These are phyloP conservation scores for Chaenodraco wilsoni DNA, from an alignment of 2,797 vertebrate genomes.

Conservation along the genomic window DNA sequence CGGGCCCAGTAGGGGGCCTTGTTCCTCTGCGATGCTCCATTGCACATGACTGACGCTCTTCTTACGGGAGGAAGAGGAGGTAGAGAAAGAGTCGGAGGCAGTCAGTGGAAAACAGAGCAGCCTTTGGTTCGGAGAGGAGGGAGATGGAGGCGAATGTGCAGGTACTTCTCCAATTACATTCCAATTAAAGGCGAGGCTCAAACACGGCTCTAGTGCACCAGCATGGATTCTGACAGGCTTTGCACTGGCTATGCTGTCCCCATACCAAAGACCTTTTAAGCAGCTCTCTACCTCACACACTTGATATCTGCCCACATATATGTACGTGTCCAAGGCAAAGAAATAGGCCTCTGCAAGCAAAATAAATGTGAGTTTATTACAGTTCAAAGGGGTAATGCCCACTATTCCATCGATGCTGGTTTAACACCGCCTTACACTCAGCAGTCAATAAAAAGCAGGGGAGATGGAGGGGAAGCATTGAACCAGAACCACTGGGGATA, in stretches of 20 bases:
- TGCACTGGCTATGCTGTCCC: conserved; percentile 28
- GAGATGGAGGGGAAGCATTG: conserved; percentile 69
- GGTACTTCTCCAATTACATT: conserved; percentile 81
- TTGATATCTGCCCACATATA: conserved; percentile 35
- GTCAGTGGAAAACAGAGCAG: conserved; percentile 58
- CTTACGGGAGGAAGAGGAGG: conserved; percentile 59
- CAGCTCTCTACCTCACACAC: conserved; percentile 22
- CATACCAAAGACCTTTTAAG: conserved; percentile 49
- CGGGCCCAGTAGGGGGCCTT: conserved; percentile 77
- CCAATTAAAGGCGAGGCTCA: conserved; percentile 76
- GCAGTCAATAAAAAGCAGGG: conserved; percentile 79
- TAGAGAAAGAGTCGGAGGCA: conserved; percentile 14
- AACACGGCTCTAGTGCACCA: conserved; percentile 51
- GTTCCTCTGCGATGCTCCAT: conserved; percentile 77
- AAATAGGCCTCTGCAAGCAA: conserved; percentile 38
- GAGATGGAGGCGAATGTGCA: conserved; percentile 66
- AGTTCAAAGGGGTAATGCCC: conserved; percentile 82
- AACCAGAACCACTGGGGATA: conserved; percentile 65
- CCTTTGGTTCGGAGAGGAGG: conserved; percentile 48
- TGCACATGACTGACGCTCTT: conserved; percentile 83
- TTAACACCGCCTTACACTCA: conserved; percentile 76
- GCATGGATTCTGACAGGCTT: conserved; percentile 60
- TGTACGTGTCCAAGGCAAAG: conserved; percentile 1
- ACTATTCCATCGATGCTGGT: conserved; percentile 79
- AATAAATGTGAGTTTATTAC: conserved; percentile 80